Evolutionary conservation across 2,113 vertebrate genomes (phyloP), one percentile per base, ranked within the genome.

Genomic region (Neolamprologus toae): DNA sequence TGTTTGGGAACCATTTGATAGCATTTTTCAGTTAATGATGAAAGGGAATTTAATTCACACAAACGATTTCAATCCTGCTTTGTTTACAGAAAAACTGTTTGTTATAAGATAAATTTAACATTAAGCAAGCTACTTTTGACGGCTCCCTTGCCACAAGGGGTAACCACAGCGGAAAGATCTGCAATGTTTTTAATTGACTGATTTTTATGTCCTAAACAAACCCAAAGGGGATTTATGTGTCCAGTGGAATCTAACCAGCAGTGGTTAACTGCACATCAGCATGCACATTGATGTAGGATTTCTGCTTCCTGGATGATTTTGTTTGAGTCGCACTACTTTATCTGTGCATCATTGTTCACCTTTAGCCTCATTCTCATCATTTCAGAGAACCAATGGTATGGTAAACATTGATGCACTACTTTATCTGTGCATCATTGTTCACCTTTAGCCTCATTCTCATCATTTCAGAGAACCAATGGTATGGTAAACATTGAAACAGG

Each of bases 371-470:
- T 92, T 91, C 55, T 83, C 8, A 54, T 19, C 33, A 71, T 42
- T 28, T 31, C 26, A 71, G 31, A 84, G 7, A 26, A 81, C 42
- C 13, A 19, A 45, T 61, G 40, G 45, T 86, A 88, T 78, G 59
- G 61, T 8, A 86, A 59, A n/a, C 35, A 37, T 37, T 37, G 35
- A 9, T 37, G 2, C 31, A 19, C 28, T 10, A 3, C 8, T 31
- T 61, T 5, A 61, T 3, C 28, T 33, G 28, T 19, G 9, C 16
- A 33, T 9, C 59, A 7, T 19, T 21, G 0, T 82, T 89, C 79
- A 90, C 54, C 89, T 89, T 90, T 89, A 76, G 35, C 87, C 87
- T 86, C 51, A 82, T 92, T 91, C 54, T 82, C 8, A 53, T 17
- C 23, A 63, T 33, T 26, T 28, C 23, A 68, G 26, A 83, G 6